Base-by-base conservation (phyloP, 1,140 invertebrate species). In the Camponotus pennsylvanicus region DNA sequence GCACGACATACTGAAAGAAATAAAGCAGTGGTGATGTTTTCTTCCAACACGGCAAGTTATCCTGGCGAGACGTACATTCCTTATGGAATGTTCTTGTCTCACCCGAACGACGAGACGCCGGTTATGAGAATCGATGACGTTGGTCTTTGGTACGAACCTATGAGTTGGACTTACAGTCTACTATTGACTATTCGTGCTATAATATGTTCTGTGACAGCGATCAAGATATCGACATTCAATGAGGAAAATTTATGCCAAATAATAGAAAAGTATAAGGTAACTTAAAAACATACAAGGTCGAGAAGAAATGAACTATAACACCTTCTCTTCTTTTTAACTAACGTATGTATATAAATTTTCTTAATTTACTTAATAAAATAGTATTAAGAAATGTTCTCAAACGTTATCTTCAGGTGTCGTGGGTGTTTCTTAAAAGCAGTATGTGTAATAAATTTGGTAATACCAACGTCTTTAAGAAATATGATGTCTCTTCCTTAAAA, bases 401-500 rank as follows among this genome's bases (percentile, higher is more conserved):
- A 15, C 49, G 45, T 49, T 49, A 15, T 52, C 8, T 82, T 61
- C n/a, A 82, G 79, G 67, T 73, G 4, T 45, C 5, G 2, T 82
- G 79, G 79, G 27, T 82, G 15, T 59, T 57, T 15, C 55, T 82
- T 21, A 11, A 61, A 59, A 73, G 27, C 7, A 15, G 6, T 0
- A 32, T 61, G 27, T 45, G 27, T 21, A n/a, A 21, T 2, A 2
- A 59, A n/a, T 3, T 82, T 6, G 8, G 34, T 27, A 0, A 1
- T 9, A 21, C 1, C 2, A 11, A 32, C 0, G 6, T 27, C 1
- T 1, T 6, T 37, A 15, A 9, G n/a, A 9, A 0, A 1, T 61
- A 73, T 13, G 8, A 82, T 34, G 0, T 59, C 3, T 82, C 67
- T 73, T 82, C 52, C 4, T 59, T 82, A 13, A 82, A 21, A 8